phyloP scores from a whole-genome alignment of 2,797 vertebrate species.

The Bufotes viridis region DNA sequence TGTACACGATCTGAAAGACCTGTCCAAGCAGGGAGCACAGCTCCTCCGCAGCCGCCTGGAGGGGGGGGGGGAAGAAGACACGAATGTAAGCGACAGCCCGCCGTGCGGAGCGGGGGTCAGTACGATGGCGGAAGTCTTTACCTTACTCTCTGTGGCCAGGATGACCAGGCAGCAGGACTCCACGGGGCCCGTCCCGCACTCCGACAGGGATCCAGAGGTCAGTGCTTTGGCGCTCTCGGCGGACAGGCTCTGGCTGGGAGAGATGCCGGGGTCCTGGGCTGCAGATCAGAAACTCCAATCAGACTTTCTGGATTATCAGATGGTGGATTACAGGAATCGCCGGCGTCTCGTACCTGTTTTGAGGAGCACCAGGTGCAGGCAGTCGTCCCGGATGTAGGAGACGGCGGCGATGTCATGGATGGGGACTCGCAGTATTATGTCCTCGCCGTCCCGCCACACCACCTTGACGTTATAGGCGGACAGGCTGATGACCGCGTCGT shows the following conservation, averaged over 20 bases:
- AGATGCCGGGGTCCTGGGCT: conserved; percentile 95
- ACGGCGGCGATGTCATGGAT: conserved; percentile 97
- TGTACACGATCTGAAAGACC: conserved; percentile 99
- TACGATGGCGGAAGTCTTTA: conserved; percentile 55
- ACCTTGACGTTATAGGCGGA: conserved; percentile 97
- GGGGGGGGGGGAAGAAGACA: too few species aligned
- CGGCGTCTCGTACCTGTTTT: conserved; percentile 84
- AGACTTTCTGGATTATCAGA: neutral
- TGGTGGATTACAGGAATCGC: neutral
- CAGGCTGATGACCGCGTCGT: conserved; percentile 93
- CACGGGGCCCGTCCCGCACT: conserved; percentile 85
- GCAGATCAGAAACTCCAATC: conserved; percentile 38
- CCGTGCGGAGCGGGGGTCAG: neutral
- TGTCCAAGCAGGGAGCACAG: conserved; percentile 94
- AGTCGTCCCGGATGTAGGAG: conserved; percentile 97
- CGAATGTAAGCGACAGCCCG: too few species aligned
- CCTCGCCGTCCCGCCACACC: conserved; percentile 93
- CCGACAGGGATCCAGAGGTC: conserved; percentile 86
- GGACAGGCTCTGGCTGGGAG: conserved; percentile 92
- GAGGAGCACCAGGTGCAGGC: conserved; percentile 90
- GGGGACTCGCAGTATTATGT: conserved; percentile 94
- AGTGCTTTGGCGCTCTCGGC: conserved; percentile 90
- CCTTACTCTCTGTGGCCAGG: conserved; percentile 93
- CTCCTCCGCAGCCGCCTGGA: conserved; percentile 90
- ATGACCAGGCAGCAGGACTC: conserved; percentile 94